Base-by-base conservation (phyloP, 2,888 invertebrate species). In the Metalampra italica region DNA sequence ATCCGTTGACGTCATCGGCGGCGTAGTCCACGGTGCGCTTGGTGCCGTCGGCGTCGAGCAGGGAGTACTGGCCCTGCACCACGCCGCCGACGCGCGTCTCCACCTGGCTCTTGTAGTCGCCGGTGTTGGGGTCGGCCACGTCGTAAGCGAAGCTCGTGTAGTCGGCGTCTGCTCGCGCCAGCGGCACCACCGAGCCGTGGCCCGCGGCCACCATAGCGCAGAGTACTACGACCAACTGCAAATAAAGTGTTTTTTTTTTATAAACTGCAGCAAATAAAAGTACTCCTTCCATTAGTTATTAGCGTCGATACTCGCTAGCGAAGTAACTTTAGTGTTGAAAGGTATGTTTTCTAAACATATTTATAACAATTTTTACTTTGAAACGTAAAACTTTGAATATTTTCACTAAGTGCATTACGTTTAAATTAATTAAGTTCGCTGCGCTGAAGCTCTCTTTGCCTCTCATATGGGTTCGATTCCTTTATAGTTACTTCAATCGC, bases 21-120 rank as follows among this genome's bases (percentile, higher is more conserved):
- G 88, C 78, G 77, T 91, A 91, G 75, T 91, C 91, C 0, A 91
- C 91, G 13, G 84, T 90, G 54, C 91, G 85, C 59, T 84, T 86
- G 50, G 90, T 91, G 58, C 91, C 91, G 60, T 91, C 91, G 41
- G 91, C 64, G 47, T 91, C 91, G 9, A 84, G 71, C 12, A 91
- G 81, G 29, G 91, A 91, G 82, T 91, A 91, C 66, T 90, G 90
- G 53, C 91, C 91, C 55, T 79, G 73, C 43, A 91, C 91, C 49
- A 74, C 69, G 59, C 91, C 91, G 37, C 91, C 91, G 43, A 78
- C 76, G 60, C 91, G 88, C 48, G 85, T 84, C 77, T 91, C 91
- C 11, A 78, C 77, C 68, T 91, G 91, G 75, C 87, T 90, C 73
- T 91, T 91, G 74, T 66, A 86, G 79, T 91, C 91, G 11, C 91